Percentiles rank a stretch among this genome's conserved stretches.
These are phyloP conservation scores for Andrena bicolor DNA, from an alignment of 2,888 invertebrate genomes.

Conservation along the genomic window DNA sequence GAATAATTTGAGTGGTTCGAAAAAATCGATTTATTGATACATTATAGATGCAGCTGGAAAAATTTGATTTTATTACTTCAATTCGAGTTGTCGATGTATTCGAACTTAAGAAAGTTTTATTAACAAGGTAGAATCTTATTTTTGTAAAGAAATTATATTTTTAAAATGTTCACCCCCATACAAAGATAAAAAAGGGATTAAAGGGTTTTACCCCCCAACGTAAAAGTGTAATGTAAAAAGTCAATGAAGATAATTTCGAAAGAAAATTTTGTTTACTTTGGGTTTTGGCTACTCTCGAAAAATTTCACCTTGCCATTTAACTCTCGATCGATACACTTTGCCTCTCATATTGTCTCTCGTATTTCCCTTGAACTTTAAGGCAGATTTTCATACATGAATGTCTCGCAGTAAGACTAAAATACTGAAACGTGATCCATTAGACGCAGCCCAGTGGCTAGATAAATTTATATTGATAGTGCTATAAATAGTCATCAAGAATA, in stretches of 20 bases:
- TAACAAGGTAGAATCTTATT: too few relatives aligned
- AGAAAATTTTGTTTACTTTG: not conserved
- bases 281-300: not conserved
- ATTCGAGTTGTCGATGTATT: too few relatives aligned
- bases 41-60: too few relatives aligned
- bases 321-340: constrained; percentile 19
- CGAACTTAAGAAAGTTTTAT: too few relatives aligned
- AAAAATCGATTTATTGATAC: too few relatives aligned
- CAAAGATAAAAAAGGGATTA: too few relatives aligned
- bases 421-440: constrained; percentile 26
- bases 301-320: not conserved
- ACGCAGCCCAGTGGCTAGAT: constrained; percentile 34
- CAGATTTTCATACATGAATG: constrained; percentile 35
- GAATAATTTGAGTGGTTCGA: too few relatives aligned
- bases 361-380: constrained; percentile 39
- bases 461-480: constrained; percentile 29
- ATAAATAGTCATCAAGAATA: constrained; percentile 30
- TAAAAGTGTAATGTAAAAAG: too few relatives aligned
- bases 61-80: too few relatives aligned
- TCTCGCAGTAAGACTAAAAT: constrained; percentile 17
- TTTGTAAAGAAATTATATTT: too few relatives aligned
- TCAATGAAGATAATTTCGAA: not conserved
- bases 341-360: constrained; percentile 9
- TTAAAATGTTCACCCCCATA: too few relatives aligned
- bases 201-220: too few relatives aligned